Base-by-base conservation (phyloP, 2,797 vertebrate species). In the Labroides dimidiatus region DNA sequence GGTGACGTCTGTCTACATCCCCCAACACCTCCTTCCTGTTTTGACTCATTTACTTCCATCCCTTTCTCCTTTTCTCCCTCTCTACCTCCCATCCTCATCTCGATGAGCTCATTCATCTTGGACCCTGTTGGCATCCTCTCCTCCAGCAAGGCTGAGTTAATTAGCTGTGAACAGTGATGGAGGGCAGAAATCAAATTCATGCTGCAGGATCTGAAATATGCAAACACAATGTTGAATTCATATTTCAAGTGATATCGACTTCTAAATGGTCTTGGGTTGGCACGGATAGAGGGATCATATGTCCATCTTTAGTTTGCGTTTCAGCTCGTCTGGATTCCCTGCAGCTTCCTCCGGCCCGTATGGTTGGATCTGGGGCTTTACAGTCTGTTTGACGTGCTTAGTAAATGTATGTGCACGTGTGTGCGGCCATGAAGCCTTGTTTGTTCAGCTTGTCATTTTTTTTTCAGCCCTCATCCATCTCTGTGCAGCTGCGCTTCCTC, bases 111-210 rank as follows among this genome's bases (percentile, higher is more conserved):
- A 64, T 87, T 85, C 72, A 75, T 88, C 78, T 82, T 75, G 61
- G 49, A 60, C 75, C 60, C 48, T 14, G 55, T 62, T 76, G 63
- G 66, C 72, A 61, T 63, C 68, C 30, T 16, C 56, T 85, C 57
- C 75, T 79, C 69, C 60, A 62, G 54, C 55, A 60, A 13, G 47
- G 70, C 71, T 71, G 62, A 84, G 64, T 82, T 84, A 87, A 89
- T 87, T 84, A 80, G 52, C 72, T 78, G 62, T 75, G 74, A 72
- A 78, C 73, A 63, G 55, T 55, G 70, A 69, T 48, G 33, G 56
- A 69, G 58, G 45, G 17, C 53, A 59, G 47, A 69, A 69, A 78
- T 68, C 43, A 37, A 30, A 50, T 62, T 68, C 42, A 48, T 64
- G 43, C 41, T 10, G 39, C 52, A 4, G 16, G 27, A 67, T 59